Evolutionary conservation across 2,797 vertebrate genomes (phyloP).

Genomic region (Leucoraja ocellata): DNA sequence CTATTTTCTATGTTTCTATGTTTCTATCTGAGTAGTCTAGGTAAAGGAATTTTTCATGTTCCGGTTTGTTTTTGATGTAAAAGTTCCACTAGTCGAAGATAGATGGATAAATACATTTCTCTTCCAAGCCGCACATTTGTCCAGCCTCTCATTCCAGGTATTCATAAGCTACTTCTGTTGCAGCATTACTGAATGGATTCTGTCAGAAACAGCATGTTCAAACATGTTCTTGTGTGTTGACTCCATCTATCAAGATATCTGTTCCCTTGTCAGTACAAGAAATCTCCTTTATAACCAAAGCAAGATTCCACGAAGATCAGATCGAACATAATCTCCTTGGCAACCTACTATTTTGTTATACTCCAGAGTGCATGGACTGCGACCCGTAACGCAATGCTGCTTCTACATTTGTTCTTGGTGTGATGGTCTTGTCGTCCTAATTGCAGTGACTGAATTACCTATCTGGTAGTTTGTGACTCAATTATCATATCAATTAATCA

Average conservation of each 20-base stretch:
- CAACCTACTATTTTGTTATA: not conserved
- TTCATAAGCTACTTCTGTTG: not conserved
- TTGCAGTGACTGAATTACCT: not conserved
- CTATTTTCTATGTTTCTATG: no score
- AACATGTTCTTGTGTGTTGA: not conserved
- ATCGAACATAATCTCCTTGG: not conserved
- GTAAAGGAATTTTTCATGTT: not conserved
- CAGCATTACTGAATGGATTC: not conserved
- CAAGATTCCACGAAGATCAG: not conserved
- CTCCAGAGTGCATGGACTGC: not conserved
- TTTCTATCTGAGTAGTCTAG: not conserved
- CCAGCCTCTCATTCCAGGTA: not conserved
- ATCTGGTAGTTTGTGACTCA: not conserved
- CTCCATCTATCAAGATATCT: not conserved
- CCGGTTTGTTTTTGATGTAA: not conserved
- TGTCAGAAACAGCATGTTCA: not conserved
- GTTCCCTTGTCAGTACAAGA: slow-evolving; percentile 4
- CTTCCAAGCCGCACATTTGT: not conserved
- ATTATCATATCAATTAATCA: not conserved
- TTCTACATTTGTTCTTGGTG: not conserved
- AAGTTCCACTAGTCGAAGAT: not conserved
- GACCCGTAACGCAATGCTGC: not conserved
- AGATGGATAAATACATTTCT: not conserved
- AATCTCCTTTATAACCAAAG: not conserved
- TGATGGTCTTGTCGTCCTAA: not conserved